Evolutionary conservation across 1,140 invertebrate genomes (phyloP), one percentile per base, ranked within the genome.

Genomic region (Pectinophora gossypiella): DNA sequence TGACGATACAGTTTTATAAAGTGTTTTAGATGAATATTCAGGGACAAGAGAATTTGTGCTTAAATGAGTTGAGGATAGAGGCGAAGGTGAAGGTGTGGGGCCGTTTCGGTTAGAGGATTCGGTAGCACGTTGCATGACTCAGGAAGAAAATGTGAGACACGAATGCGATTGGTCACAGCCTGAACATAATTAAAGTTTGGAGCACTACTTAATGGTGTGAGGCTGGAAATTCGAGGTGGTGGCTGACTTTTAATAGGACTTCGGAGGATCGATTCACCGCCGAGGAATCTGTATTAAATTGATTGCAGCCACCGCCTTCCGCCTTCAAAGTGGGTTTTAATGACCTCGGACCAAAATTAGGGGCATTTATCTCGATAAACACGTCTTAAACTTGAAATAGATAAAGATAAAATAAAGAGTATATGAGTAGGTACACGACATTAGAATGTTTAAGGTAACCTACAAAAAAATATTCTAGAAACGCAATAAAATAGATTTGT

Each of bases 111-210:
- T 63, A 56, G 70, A 82, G 72, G 74, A 82, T 76, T 76, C 84
- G 66, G 84, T 87, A 87, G 84, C 84, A 82, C 76, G 84, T 78
- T 71, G 84, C 67, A 85, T 87, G 84, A 87, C 84, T 85, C 62
- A 40, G 80, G 72, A 61, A 81, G 68, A 84, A 79, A 76, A 73
- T 68, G 57, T 66, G 79, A 80, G 81, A 85, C 81, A 87, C 81
- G 84, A 85, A 74, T 78, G 68, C 79, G 69, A 87, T 87, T 87
- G 84, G 81, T 85, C 82, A 87, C 84, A 85, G 78, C 64, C 80
- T 57, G 73, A 85, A 85, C 75, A 80, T 85, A 87, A 87, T 87
- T 87, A 87, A 87, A 87, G 81, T 87, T 87, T 83, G 82, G 80
- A 80, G 77, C 75, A 81, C 69, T 77, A 76, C 67, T 75, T 87